Evolutionary conservation across 2,113 vertebrate species (phyloP).

Genomic region (Morone chrysops): DNA sequence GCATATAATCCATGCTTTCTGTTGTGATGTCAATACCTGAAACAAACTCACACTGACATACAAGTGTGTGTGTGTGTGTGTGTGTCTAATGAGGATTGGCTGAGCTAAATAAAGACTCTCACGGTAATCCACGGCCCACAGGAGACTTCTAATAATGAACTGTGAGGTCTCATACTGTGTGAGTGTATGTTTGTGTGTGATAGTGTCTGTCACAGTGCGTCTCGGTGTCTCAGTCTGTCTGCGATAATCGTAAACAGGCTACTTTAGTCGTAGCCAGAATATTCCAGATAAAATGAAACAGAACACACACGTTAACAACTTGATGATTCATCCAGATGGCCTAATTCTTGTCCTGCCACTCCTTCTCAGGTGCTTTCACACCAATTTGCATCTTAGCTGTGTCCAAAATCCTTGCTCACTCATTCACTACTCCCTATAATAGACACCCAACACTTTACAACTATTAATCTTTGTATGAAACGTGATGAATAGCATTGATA

Average conservation of each 20-base stretch:
- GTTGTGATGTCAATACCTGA: constrained; percentile 41
- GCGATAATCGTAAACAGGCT: constrained; percentile 1
- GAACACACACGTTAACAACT: background rate
- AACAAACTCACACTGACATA: constrained; percentile 43
- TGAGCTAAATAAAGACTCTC: constrained; percentile 80
- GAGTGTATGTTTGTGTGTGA: constrained; percentile 18
- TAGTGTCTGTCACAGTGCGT: constrained; percentile 3
- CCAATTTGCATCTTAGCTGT: constrained; percentile 1
- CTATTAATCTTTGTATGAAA: too few species aligned
- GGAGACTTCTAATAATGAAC: constrained; percentile 70
- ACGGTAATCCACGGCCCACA: constrained; percentile 76
- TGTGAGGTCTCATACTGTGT: constrained; percentile 34
- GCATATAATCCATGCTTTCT: constrained; percentile 40
- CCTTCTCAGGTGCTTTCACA: background rate
- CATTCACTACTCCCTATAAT: background rate
- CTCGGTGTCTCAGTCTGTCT: background rate
- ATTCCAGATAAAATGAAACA: constrained; percentile 19
- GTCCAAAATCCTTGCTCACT: background rate
- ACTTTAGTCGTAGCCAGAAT: background rate
- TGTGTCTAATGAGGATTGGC: constrained; percentile 77
- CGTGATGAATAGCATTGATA: background rate
- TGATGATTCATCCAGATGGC: background rate
- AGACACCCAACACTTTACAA: background rate
- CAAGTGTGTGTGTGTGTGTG: constrained; percentile 27
- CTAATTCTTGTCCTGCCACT: background rate